These are phyloP conservation scores for Torymus texanus DNA, from an alignment of 2,888 invertebrate genomes.

Conservation along the genomic window DNA sequence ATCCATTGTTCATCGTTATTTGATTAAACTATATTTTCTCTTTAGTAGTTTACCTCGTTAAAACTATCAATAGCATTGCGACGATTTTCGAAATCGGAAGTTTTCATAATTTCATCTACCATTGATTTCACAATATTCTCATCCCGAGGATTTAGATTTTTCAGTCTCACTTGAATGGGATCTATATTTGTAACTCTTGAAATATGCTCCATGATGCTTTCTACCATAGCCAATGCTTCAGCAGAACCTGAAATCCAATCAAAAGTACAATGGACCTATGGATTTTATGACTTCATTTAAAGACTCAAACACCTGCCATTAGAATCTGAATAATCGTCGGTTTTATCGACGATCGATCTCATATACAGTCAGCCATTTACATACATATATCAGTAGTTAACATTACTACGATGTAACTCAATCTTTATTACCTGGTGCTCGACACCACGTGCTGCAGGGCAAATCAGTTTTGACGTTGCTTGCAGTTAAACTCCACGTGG, in stretches of 20 bases:
- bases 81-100: slow-evolving; percentile 78
- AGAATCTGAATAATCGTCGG: too few relatives aligned
- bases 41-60: slow-evolving; percentile 76
- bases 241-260: slow-evolving; percentile 30
- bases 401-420: neutral
- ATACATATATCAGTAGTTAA: neutral
- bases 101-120: slow-evolving; percentile 78
- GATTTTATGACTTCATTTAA: neutral
- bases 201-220: slow-evolving; percentile 80
- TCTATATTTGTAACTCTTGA: slow-evolving; percentile 75
- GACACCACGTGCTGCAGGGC: slow-evolving; percentile 82
- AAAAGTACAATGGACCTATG: neutral
- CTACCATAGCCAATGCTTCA: slow-evolving; percentile 32
- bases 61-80: slow-evolving; percentile 78
- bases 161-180: slow-evolving; percentile 78
- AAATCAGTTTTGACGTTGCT: slow-evolving; percentile 79
- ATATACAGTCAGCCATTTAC: neutral
- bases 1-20: neutral
- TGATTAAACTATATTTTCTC: neutral
- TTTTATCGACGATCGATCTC: neutral
- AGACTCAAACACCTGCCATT: too few relatives aligned
- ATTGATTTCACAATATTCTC: slow-evolving; percentile 76
- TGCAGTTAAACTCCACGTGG: slow-evolving; percentile 77
- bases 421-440: slow-evolving; percentile 81
- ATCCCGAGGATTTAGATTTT: slow-evolving; percentile 77